Conservation (phyloP, 1,140 invertebrate species). For the Sweltsa coloradensis region DNA sequence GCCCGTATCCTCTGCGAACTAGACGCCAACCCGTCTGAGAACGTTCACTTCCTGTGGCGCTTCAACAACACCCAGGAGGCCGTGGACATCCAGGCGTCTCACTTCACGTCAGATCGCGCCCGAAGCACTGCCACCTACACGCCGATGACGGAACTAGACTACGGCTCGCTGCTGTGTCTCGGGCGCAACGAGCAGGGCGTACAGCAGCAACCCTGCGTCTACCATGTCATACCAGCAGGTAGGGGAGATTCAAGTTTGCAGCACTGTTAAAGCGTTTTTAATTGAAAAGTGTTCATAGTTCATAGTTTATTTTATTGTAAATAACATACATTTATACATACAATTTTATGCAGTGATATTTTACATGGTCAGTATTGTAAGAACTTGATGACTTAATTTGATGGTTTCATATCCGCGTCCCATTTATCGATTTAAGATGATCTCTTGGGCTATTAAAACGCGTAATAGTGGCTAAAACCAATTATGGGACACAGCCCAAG, state of each 20-base stretch:
- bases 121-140: constrained; percentile 50
- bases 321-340: too few relatives aligned
- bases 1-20: constrained; percentile 67
- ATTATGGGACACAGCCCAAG: too few relatives aligned
- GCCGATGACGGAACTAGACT: constrained; percentile 56
- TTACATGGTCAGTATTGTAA: too few relatives aligned
- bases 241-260: constrained; percentile 17
- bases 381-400: too few relatives aligned
- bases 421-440: too few relatives aligned
- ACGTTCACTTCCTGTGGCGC: constrained; percentile 55
- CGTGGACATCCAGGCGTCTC: constrained; percentile 47
- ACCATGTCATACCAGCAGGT: constrained; percentile 58
- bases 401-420: too few relatives aligned
- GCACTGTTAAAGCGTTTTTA: too few relatives aligned
- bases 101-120: constrained; percentile 41
- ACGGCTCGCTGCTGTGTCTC: constrained; percentile 57
- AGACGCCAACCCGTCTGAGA: constrained; percentile 65
- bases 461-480: too few relatives aligned
- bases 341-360: too few relatives aligned
- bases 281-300: too few relatives aligned
- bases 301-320: too few relatives aligned
- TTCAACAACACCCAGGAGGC: constrained; percentile 55
- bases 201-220: constrained; percentile 54
- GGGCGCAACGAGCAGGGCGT: constrained; percentile 51
- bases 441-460: too few relatives aligned